These are phyloP conservation scores for Aix galericulata DNA, from an alignment of 2,113 vertebrate genomes.

Conservation along the genomic window DNA sequence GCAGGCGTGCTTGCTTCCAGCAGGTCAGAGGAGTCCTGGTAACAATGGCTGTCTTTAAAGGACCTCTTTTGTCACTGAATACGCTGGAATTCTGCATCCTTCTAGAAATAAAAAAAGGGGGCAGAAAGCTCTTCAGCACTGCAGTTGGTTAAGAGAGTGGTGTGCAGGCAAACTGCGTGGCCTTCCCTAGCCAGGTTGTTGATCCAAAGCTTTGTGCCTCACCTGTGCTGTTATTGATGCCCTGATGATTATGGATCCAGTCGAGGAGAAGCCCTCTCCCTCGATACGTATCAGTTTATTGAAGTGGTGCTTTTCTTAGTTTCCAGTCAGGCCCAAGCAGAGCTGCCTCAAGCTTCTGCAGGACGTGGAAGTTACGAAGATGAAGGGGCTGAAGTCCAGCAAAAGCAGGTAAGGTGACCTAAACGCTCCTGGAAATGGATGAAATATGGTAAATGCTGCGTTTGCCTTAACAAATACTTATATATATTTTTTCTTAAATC, in stretches of 20 bases:
- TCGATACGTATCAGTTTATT: not conserved
- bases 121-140: not conserved
- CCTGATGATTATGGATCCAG: not conserved
- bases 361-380: conserved; percentile 8
- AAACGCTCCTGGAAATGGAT: not conserved
- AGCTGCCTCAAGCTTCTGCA: conserved; percentile 6
- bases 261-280: not conserved
- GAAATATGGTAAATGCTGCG: not conserved
- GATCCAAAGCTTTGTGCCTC: not conserved
- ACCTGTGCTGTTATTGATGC: not conserved
- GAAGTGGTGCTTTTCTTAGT: not conserved
- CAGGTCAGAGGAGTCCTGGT: not conserved
- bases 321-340: conserved; percentile 44
- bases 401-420: conserved; percentile 63
- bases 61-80: not conserved
- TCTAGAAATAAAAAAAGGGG: not conserved
- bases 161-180: not conserved
- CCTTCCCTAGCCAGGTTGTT: not conserved
- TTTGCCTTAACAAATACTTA: not conserved
- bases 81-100: not conserved
- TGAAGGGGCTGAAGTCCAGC: not conserved
- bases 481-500: not conserved
- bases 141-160: not conserved
- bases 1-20: not conserved
- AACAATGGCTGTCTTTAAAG: not conserved